A percentile compares a stretch with the other conserved stretches of the same genome.
Evolutionary conservation across 2,113 vertebrate genomes (phyloP).

Genomic region (Vidua chalybeata): DNA sequence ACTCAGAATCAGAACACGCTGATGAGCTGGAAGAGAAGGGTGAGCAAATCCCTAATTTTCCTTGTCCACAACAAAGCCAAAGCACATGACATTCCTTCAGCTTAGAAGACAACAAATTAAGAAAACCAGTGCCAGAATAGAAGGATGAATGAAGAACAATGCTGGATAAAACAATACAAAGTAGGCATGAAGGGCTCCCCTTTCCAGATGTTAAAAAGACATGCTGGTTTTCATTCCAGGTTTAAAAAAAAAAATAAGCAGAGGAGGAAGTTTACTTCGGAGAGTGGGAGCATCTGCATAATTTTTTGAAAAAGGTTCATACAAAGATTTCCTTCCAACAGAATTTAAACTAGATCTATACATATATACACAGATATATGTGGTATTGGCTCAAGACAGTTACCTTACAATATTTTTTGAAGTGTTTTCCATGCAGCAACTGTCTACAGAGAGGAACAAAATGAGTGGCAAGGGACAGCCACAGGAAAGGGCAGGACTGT

Average conservation of each 20-base stretch:
- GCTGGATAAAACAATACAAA: neutral
- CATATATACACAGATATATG: neutral
- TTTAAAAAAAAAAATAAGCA: neutral
- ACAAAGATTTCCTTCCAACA: neutral
- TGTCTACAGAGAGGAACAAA: neutral
- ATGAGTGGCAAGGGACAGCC: neutral
- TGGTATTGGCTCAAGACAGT: neutral
- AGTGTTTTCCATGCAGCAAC: neutral
- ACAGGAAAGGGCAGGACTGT: slow-evolving; percentile 19
- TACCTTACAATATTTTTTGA: neutral
- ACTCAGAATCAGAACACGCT: neutral
- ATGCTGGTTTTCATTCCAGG: neutral
- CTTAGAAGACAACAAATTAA: neutral
- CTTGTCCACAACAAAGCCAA: slow-evolving; percentile 42
- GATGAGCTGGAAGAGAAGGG: neutral
- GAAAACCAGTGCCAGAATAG: neutral
- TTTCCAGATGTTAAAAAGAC: neutral
- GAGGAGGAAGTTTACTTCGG: slow-evolving; percentile 23
- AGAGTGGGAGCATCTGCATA: neutral
- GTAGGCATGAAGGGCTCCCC: neutral
- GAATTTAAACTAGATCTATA: neutral
- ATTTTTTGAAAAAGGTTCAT: neutral
- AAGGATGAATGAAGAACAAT: neutral
- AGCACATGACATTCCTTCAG: neutral
- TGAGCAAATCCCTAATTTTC: slow-evolving; percentile 44